These are phyloP conservation scores for Eupeodes latifasciatus DNA, from an alignment of 2,888 invertebrate genomes.

Conservation along the genomic window DNA sequence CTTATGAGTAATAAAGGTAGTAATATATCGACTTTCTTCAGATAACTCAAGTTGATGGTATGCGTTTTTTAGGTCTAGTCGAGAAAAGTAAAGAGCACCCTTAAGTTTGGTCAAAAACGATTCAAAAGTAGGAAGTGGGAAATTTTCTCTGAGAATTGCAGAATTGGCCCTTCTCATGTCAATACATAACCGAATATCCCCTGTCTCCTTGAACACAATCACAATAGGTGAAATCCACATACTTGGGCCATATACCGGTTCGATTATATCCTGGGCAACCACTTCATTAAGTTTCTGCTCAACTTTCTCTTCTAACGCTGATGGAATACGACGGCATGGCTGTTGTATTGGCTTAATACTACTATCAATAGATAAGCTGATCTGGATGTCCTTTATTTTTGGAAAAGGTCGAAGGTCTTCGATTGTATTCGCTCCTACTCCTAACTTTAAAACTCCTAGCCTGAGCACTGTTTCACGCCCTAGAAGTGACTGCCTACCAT, in stretches of 20 bases:
- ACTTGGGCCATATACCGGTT: conserved; percentile 78
- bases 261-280: conserved; percentile 79
- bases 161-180: conserved; percentile 19
- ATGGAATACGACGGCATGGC: conserved; percentile 4
- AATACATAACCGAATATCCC: conserved; percentile 27
- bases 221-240: conserved; percentile 80
- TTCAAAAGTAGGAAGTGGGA: conserved; percentile 72
- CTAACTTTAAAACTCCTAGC: conserved; percentile 14
- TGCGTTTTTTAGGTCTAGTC: conserved; percentile 77
- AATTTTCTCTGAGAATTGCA: conserved; percentile 22
- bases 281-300: background rate
- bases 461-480: conserved; percentile 20
- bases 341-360: conserved; percentile 16
- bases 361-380: background rate
- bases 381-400: conserved; percentile 28
- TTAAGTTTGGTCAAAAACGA: conserved; percentile 69
- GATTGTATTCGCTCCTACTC: background rate
- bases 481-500: conserved; percentile 16
- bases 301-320: conserved; percentile 2
- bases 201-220: conserved; percentile 38
- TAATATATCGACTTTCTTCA: conserved; percentile 66
- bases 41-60: too few relatives aligned
- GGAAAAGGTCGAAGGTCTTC: conserved; percentile 4
- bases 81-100: conserved; percentile 77
- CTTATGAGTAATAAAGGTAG: conserved; percentile 75